Percentiles rank a stretch among this genome's conserved stretches.
These are phyloP conservation scores for Azorinus chamasolen DNA, from an alignment of 2,888 invertebrate species.

Conservation along the genomic window DNA sequence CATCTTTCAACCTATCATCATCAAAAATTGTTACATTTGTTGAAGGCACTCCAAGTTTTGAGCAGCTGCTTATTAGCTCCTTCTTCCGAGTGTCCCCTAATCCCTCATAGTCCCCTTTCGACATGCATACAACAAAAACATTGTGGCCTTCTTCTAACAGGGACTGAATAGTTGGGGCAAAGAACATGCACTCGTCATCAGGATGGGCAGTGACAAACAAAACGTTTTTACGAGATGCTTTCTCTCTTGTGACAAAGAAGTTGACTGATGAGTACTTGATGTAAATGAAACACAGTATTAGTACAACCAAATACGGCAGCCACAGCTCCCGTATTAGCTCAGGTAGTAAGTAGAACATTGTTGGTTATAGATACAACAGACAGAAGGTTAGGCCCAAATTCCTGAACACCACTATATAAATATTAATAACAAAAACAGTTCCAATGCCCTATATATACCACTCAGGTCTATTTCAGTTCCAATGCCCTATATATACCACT, in stretches of 20 bases:
- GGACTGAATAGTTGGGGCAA: conserved; percentile 90
- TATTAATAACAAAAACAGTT: no score
- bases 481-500: neutral
- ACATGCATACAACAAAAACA: conserved; percentile 94
- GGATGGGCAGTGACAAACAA: conserved; percentile 97
- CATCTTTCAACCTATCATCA: conserved; percentile 75
- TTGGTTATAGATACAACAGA: neutral
- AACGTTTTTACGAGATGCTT: conserved; percentile 86
- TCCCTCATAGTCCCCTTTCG: conserved; percentile 90
- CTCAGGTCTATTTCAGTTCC: no score
- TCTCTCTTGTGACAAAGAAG: conserved; percentile 25
- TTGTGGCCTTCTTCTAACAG: conserved; percentile 89
- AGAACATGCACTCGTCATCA: conserved; percentile 99
- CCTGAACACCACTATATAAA: no score
- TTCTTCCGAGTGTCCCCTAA: conserved; percentile 90
- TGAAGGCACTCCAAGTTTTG: conserved; percentile 89
- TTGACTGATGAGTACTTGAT: conserved; percentile 46
- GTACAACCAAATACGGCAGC: conserved; percentile 18
- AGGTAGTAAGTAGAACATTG: conserved; percentile 13
- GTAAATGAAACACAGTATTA: conserved; percentile 45
- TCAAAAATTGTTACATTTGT: conserved; percentile 52
- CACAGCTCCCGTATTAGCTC: conserved; percentile 23
- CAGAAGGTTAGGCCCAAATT: no score
- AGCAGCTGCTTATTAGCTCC: conserved; percentile 94
- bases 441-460: no score